Evolutionary conservation across 2,797 vertebrate species (phyloP).

Genomic region (Melanitta fusca): DNA sequence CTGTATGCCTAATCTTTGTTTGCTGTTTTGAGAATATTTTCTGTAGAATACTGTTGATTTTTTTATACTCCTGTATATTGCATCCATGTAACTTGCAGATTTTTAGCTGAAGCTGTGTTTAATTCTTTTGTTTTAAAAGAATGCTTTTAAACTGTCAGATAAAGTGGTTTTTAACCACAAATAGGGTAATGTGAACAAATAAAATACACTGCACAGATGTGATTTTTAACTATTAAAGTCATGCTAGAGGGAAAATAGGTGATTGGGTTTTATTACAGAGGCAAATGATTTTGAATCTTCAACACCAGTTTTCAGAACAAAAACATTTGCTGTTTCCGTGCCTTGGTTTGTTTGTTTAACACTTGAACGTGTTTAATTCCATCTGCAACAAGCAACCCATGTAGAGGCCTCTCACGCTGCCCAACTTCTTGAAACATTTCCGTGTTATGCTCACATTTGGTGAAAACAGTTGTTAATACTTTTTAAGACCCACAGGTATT

Average conservation of each 20-base stretch:
- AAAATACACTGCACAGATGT: slow-evolving; percentile 73
- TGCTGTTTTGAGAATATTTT: slow-evolving; percentile 52
- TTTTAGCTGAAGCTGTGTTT: slow-evolving; percentile 71
- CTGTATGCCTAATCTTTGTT: slow-evolving; percentile 62
- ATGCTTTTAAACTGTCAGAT: slow-evolving; percentile 78
- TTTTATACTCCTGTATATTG: slow-evolving; percentile 65
- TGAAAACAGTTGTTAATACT: background rate
- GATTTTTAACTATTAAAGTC: slow-evolving; percentile 61
- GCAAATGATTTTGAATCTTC: background rate
- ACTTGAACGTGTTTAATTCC: background rate
- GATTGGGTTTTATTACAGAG: background rate
- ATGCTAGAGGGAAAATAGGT: background rate
- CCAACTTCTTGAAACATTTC: background rate
- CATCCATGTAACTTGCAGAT: slow-evolving; percentile 51
- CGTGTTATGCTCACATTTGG: background rate
- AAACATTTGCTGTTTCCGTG: background rate
- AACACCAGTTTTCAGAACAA: background rate
- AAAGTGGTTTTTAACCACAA: slow-evolving; percentile 76
- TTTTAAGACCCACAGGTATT: background rate
- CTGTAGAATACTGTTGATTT: slow-evolving; percentile 55
- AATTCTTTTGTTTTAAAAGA: slow-evolving; percentile 75
- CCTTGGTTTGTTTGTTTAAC: background rate
- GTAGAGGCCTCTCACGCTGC: background rate
- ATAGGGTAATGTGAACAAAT: slow-evolving; percentile 79
- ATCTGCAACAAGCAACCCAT: background rate